Evolutionary conservation across 1,140 invertebrate genomes (phyloP), one percentile per base, ranked within the genome.

Genomic region (Trachymyrmex cornetzi): DNA sequence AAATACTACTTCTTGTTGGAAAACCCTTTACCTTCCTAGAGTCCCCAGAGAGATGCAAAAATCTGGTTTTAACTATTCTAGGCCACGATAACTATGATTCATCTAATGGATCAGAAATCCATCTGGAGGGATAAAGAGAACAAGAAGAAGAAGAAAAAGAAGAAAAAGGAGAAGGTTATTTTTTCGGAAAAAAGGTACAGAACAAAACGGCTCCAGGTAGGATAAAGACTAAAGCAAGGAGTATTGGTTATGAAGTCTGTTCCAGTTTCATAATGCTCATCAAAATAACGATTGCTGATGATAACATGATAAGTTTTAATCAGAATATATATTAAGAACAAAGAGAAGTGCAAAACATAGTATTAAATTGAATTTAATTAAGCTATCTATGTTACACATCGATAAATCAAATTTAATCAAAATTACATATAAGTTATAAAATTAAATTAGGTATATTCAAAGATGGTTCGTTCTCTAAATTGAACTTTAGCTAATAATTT

Each of bases 281-380:
- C 24, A 2, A 34, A 71, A n/a, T 38, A 38, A n/a, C 19, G 4
- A 22, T 59, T 5, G 16, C 12, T 34, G 22, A 57, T 59, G 66
- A 1, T 69, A 44, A n/a, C 7, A 16, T 16, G 1, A 16, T 57
- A 67, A 57, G 64, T 66, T 66, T 80, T 50, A 55, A 69, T 50
- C 30, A 75, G 19, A 75, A 22, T 22, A n/a, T 48, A 7, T 48
- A 57, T 48, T 48, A 48, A 74, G 61, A 53, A 80, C 7, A 55
- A 9, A 74, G 55, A 61, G 72, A 84, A 27, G 27, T 66, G 3
- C 24, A 14, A 9, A 44, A 38, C 5, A n/a, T n/a, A 38, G 0
- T n/a, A 27, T n/a, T 38, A 19, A 61, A 63, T n/a, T 69, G 16
- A 48, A 71, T 53, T 24, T 75, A 74, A 84, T 84, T 75, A 50